Evolutionary conservation across 2,888 invertebrate species (phyloP), one percentile per base, ranked within the genome.

Genomic region (Protodeltote pygarga): DNA sequence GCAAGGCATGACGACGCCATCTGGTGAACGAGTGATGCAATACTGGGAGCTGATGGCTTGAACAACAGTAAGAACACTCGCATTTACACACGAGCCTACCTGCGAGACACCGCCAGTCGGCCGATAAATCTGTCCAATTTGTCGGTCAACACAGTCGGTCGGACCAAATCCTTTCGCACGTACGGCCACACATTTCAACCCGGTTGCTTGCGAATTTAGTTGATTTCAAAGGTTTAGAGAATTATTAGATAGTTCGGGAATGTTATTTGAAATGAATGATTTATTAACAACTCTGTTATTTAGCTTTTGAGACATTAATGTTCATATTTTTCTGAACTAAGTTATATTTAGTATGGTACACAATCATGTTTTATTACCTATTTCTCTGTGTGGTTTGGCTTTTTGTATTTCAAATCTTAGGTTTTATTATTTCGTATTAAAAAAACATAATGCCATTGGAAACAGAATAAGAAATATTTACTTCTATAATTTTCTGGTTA

Each of bases 21-120:
- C 93, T 57, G 94, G 93, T 15, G 95, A 96, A 59, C 93, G 94
- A 62, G 79, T 96, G 52, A 80, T 93, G 64, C 94, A 95, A 72
- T 95, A 95, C 88, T 96, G 95, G 95, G 81, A 89, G 35, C 75
- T 89, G 19, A 81, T 83, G 77, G 89, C 86, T 62, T 89, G 82
- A 87, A 58, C 50, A 5, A 14, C 33, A 27, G 44, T 62, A 44
- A 54, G 34, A 23, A 17, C 6, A 23, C 48, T 45, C 48, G 67
- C 65, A 66, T 65, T 67, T 65, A 63, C 17, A 20, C 11, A 23
- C 19, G 47, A 19, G 32, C 48, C 45, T 45, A 47, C 46, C 38
- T 20, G 45, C 5, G 47, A 42, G 20, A 50, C 50, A 21, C 52
- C 19, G 38, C 13, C 21, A 29, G 6, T 23, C 20, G 27, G 21